phyloP scores from a whole-genome alignment of 2,113 vertebrate genomes.

The Pan troglodytes region NHGRI_mPanTro3-v2.1_pri NC_072407.2:134059001-134059500 shows the following conservation, averaged over 20 bases:
- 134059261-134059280: neutral
- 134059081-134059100: neutral
- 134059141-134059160: neutral
- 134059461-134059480: too few species aligned
- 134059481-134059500: too few species aligned
- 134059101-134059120: rapidly evolving
- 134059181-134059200: neutral
- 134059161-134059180: neutral
- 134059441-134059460: too few species aligned
- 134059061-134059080: neutral
- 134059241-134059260: neutral
- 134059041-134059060: neutral
- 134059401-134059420: too few species aligned
- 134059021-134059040: rapidly evolving
- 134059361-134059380: neutral
- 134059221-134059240: neutral
- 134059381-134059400: too few species aligned
- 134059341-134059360: neutral
- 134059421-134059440: too few species aligned
- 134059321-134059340: neutral
- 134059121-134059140: neutral
- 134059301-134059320: too few species aligned
- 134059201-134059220: neutral
- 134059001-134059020: rapidly evolving
- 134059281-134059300: too few species aligned